Conservation (phyloP, 2,113 vertebrate species). For the Sinosuthora webbiana region DNA sequence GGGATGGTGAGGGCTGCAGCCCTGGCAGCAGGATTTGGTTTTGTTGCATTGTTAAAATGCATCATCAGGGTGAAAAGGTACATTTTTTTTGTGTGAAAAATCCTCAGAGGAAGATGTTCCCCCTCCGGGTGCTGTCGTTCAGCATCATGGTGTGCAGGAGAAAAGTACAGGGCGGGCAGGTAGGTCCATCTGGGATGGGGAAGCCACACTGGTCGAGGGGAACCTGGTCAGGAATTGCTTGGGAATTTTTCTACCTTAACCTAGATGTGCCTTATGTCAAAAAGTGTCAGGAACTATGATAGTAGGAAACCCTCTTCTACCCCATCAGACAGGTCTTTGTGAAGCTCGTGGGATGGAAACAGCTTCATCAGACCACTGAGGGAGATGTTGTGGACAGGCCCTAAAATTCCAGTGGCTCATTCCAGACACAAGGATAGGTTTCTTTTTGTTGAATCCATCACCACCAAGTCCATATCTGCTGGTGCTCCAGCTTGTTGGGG, state of each 20-base stretch:
- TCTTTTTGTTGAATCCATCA: accelerated
- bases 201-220: not conserved
- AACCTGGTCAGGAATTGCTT: not conserved
- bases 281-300: not conserved
- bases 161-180: not conserved
- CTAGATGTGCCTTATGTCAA: not conserved
- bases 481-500: not conserved
- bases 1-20: not conserved
- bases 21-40: not conserved
- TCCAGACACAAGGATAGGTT: accelerated
- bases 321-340: not conserved
- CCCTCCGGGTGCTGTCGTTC: accelerated
- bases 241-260: not conserved
- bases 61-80: not conserved
- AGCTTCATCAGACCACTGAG: not conserved
- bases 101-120: not conserved
- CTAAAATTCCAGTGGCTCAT: not conserved
- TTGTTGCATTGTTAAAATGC: not conserved
- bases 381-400: not conserved
- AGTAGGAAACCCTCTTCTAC: not conserved
- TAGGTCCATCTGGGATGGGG: not conserved
- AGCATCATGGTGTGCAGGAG: not conserved
- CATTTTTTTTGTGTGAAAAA: not conserved
- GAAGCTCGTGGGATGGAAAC: not conserved
- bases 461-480: not conserved